A percentile compares a stretch with the other conserved stretches of the same genome.
phyloP scores from a whole-genome alignment of 2,888 invertebrate species.

The Tinea semifulvella region DNA sequence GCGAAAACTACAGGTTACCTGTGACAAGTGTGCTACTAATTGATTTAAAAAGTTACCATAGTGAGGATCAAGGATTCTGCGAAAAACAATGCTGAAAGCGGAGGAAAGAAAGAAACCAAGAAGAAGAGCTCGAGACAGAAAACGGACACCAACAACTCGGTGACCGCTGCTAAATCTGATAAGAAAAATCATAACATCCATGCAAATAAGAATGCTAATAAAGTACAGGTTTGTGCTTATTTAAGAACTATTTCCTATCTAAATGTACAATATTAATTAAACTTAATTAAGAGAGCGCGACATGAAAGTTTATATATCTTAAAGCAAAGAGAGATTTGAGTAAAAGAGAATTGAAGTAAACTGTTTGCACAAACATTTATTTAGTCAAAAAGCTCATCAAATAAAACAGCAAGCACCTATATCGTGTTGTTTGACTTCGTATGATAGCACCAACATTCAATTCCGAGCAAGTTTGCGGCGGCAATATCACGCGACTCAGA shows the following conservation, averaged over 20 bases:
- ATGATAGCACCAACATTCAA: conserved; percentile 16
- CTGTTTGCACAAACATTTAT: conserved; percentile 4
- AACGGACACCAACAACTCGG: conserved; percentile 57
- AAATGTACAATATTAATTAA: no score
- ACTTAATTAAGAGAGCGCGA: no score
- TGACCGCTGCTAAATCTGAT: conserved; percentile 52
- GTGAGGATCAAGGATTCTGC: conserved; percentile 73
- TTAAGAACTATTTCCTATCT: no score
- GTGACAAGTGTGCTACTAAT: conserved; percentile 1
- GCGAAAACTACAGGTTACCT: neutral
- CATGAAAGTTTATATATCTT: no score
- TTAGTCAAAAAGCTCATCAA: conserved; percentile 8
- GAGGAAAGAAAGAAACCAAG: conserved; percentile 70
- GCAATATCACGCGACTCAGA: conserved; percentile 7
- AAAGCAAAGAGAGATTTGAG: no score
- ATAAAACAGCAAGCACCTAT: conserved; percentile 4
- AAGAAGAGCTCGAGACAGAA: conserved; percentile 70
- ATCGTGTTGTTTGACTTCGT: conserved; percentile 3
- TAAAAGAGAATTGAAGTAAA: no score
- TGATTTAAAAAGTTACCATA: conserved; percentile 64
- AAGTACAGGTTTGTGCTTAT: conserved; percentile 37
- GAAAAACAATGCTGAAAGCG: conserved; percentile 67
- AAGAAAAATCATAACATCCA: conserved; percentile 25
- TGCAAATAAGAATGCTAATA: conserved; percentile 2
- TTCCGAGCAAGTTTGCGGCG: conserved; percentile 20